These are phyloP conservation scores for Eurois occulta DNA, from an alignment of 2,888 invertebrate species.

Conservation along the genomic window DNA sequence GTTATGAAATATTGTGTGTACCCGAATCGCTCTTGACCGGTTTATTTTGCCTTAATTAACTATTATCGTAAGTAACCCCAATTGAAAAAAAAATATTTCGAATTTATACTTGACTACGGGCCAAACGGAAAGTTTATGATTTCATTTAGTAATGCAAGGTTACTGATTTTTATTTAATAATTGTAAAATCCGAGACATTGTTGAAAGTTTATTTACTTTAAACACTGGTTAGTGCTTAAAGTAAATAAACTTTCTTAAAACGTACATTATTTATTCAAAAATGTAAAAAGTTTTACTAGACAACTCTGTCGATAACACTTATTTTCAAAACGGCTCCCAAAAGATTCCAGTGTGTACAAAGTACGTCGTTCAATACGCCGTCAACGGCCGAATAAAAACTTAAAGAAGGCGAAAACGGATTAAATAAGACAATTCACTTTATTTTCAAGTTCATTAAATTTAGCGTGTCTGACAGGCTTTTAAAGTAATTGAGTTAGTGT, in stretches of 20 bases:
- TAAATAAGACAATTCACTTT: slow-evolving; percentile 85
- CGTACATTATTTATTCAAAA: slow-evolving; percentile 29
- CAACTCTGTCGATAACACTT: slow-evolving; percentile 1
- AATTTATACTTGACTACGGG: neutral
- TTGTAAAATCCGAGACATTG: neutral
- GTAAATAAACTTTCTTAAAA: neutral
- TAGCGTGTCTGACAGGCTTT: slow-evolving; percentile 88
- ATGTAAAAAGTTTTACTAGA: slow-evolving; percentile 3
- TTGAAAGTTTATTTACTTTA: no score
- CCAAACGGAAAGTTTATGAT: neutral
- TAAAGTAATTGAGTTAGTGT: slow-evolving; percentile 87
- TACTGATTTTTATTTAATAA: neutral
- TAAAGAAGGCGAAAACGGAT: slow-evolving; percentile 74
- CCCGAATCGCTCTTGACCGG: neutral
- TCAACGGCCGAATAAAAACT: slow-evolving; percentile 64
- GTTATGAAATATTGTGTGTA: neutral
- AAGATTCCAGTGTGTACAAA: slow-evolving; percentile 13
- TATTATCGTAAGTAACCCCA: neutral
- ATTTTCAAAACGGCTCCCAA: slow-evolving; percentile 6
- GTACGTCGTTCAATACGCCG: slow-evolving; percentile 55
- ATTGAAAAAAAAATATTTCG: neutral
- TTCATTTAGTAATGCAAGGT: neutral
- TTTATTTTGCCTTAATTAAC: neutral
- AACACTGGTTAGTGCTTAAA: neutral
- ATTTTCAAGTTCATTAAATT: slow-evolving; percentile 88